Percentiles rank a stretch among this genome's conserved stretches.
phyloP scores from a whole-genome alignment of 2,113 vertebrate genomes.

The Gambusia holbrooki region DNA sequence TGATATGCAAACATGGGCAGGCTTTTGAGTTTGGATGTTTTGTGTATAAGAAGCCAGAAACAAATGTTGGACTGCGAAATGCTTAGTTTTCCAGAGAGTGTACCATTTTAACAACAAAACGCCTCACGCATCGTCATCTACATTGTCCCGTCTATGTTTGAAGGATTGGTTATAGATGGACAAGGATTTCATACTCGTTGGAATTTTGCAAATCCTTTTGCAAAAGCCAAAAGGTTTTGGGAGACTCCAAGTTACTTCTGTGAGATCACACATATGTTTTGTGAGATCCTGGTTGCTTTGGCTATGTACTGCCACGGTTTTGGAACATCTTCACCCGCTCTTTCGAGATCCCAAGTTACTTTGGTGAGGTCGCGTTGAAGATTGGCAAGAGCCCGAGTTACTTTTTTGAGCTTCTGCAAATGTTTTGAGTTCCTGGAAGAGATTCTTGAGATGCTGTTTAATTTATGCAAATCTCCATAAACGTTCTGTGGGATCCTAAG shows the following conservation, averaged over 20 bases:
- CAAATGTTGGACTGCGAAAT: conserved; percentile 9
- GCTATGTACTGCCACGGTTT: too few species aligned
- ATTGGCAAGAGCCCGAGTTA: background rate
- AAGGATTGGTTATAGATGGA: background rate
- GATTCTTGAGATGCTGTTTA: background rate
- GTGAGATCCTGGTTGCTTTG: too few species aligned
- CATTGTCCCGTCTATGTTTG: background rate
- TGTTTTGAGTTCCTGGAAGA: background rate
- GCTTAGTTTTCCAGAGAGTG: conserved; percentile 15
- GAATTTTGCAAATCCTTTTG: background rate
- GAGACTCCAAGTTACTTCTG: background rate
- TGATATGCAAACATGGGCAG: conserved; percentile 63
- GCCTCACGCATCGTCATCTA: background rate
- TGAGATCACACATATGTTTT: background rate
- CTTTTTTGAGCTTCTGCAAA: background rate
- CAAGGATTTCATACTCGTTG: background rate
- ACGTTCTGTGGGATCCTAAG: background rate
- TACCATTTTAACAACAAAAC: conserved; percentile 22
- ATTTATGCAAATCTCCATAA: background rate
- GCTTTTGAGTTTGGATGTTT: conserved; percentile 6
- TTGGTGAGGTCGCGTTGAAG: too few species aligned
- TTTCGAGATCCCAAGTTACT: background rate
- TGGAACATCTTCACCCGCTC: too few species aligned
- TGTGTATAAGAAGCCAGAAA: conserved; percentile 9
- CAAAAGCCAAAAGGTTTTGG: background rate